Evolutionary conservation across 2,888 invertebrate genomes (phyloP).

Genomic region (Hesperia comma): DNA sequence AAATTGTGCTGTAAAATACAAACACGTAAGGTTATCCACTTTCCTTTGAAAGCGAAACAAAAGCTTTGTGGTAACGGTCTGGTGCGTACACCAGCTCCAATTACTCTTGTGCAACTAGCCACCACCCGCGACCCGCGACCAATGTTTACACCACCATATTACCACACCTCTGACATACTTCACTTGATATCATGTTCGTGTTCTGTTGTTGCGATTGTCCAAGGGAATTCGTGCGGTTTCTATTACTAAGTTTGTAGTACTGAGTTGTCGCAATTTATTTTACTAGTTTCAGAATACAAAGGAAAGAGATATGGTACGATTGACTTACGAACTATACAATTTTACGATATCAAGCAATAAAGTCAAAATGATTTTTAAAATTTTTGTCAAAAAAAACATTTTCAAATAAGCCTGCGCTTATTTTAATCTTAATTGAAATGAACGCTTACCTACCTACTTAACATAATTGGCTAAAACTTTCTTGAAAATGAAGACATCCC

Average conservation of each 20-base stretch:
- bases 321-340: no score
- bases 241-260: neutral
- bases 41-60: slow-evolving; percentile 35
- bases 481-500: no score
- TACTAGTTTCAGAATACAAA: no score
- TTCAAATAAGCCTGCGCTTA: no score
- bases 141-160: slow-evolving; percentile 25
- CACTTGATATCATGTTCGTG: slow-evolving; percentile 29
- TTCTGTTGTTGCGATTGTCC: slow-evolving; percentile 2
- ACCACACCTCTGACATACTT: slow-evolving; percentile 49
- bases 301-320: no score
- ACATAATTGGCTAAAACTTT: no score
- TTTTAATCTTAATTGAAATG: no score
- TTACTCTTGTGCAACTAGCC: slow-evolving; percentile 36
- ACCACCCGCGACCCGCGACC: slow-evolving; percentile 34
- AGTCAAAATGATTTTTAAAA: no score
- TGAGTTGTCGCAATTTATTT: neutral
- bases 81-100: slow-evolving; percentile 25
- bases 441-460: no score
- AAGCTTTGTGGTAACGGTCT: slow-evolving; percentile 18
- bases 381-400: no score
- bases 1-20: neutral
- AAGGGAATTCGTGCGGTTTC: slow-evolving; percentile 4
- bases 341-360: no score
- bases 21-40: slow-evolving; percentile 18